These are phyloP conservation scores for Trichogramma pretiosum DNA, from an alignment of 1,140 invertebrate species.

Conservation along the genomic window DNA sequence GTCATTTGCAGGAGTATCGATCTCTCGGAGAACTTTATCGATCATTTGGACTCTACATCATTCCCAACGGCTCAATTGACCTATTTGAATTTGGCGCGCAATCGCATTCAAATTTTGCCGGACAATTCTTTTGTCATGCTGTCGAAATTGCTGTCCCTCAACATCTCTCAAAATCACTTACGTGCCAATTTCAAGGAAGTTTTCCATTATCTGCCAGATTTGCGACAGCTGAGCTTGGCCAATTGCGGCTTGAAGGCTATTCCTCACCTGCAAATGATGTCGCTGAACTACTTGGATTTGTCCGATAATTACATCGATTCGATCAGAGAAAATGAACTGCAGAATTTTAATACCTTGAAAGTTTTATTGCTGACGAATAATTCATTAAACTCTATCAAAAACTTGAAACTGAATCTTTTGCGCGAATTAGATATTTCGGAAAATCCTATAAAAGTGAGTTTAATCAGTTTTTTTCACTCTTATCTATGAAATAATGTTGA, in stretches of 20 bases:
- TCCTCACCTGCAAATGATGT: constrained; percentile 62
- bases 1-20: constrained; percentile 48
- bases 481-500: neutral
- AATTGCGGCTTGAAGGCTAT: constrained; percentile 64
- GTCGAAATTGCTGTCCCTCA: constrained; percentile 64
- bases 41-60: constrained; percentile 79
- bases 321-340: constrained; percentile 54
- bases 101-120: constrained; percentile 73
- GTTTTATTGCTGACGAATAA: constrained; percentile 60
- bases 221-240: constrained; percentile 65
- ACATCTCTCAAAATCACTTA: constrained; percentile 71
- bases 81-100: constrained; percentile 68
- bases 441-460: constrained; percentile 54
- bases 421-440: constrained; percentile 55
- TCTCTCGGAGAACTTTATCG: constrained; percentile 70
- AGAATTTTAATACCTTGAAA: constrained; percentile 54
- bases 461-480: constrained; percentile 2
- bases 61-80: constrained; percentile 74
- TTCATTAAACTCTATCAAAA: constrained; percentile 54
- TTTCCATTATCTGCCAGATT: constrained; percentile 76
- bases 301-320: constrained; percentile 62
- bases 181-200: constrained; percentile 82
- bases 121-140: constrained; percentile 83
- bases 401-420: constrained; percentile 49
- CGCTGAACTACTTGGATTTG: constrained; percentile 65